phyloP scores from a whole-genome alignment of 2,888 invertebrate genomes.

The Chrysotoxum bicinctum region DNA sequence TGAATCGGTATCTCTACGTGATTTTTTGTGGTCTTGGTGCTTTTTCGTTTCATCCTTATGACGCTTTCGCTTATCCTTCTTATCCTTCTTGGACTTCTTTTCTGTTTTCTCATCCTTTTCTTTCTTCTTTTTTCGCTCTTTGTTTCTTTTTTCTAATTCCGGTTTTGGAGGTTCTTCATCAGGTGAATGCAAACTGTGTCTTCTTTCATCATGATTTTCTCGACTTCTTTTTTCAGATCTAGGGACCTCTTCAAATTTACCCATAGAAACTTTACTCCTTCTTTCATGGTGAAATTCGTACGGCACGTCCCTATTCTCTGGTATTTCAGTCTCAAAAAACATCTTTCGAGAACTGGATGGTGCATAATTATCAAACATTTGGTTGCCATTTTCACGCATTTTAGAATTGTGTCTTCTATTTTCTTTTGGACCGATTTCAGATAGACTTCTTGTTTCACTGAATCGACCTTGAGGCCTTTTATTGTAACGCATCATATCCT shows the following conservation, averaged over 20 bases:
- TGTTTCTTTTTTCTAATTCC: conserved; percentile 82
- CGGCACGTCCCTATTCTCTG: conserved; percentile 84
- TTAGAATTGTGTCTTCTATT: conserved; percentile 58
- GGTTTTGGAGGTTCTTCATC: conserved; percentile 79
- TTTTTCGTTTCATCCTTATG: conserved; percentile 52
- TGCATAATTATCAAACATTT: conserved; percentile 47
- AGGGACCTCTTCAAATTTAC: conserved; percentile 77
- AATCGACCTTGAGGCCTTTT: conserved; percentile 41
- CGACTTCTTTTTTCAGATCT: conserved; percentile 77
- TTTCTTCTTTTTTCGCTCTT: conserved; percentile 84
- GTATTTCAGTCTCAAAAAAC: conserved; percentile 76
- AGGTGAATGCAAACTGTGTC: conserved; percentile 76
- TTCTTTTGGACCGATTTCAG: conserved; percentile 53
- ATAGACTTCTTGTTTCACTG: conserved; percentile 56
- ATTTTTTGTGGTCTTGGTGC: conserved; percentile 46
- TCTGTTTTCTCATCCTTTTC: conserved; percentile 75
- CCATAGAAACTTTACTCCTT: conserved; percentile 13
- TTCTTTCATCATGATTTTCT: conserved; percentile 68
- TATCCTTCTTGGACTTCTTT: conserved; percentile 71
- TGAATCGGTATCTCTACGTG: conserved; percentile 37
- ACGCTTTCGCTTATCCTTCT: conserved; percentile 73
- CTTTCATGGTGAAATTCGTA: conserved; percentile 81
- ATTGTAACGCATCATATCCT: conserved; percentile 44
- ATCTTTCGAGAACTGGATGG: conserved; percentile 38
- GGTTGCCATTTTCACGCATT: conserved; percentile 57